Evolutionary conservation across 2,888 invertebrate genomes (phyloP), one percentile per base, ranked within the genome.

Genomic region (Hydriomena furcata): DNA sequence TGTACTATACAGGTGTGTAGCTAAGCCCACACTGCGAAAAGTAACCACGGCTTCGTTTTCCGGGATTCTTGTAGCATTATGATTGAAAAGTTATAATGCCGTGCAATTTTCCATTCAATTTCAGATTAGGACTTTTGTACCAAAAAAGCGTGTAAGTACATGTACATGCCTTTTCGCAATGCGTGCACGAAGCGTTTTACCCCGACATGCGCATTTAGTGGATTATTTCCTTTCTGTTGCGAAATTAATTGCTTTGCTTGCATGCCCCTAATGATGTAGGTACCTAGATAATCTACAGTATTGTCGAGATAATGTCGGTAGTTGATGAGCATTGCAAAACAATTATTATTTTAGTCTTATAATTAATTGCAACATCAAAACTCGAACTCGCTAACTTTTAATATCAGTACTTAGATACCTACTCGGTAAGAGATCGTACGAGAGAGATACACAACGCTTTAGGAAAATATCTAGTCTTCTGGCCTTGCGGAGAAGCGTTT

Each of bases 191-290:
- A 43, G 7, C 7, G 13, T 54, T 67, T 71, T 74, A 37, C 65
- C 58, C 63, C 57, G 58, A 65, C 68, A 62, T 66, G 65, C 65
- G 66, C 63, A 59, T 66, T 58, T 55, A 58, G 65, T 61, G 61
- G 54, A 63, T 57, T 65, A 68, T 76, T 79, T 75, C 73, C 73
- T 72, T 73, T 76, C 60, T 54, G 64, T 70, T 71, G 66, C 68
- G 60, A 72, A 73, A 72, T 63, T 67, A 69, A 70, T 73, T 65
- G 55, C 46, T 46, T 56, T 51, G 52, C 42, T 71, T 62, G 64
- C 63, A 61, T 65, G 62, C 41, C 42, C 34, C 31, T 58, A 60
- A 51, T 49, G 49, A 27, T 56, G 53, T 48, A 46, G n/a, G n/a
- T n/a, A n/a, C n/a, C n/a, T n/a, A n/a, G 57, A 62, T 52, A 61